Percentiles rank a stretch among this genome's conserved stretches.
Evolutionary conservation across 2,888 invertebrate species (phyloP).

Genomic region (Epistrophe eligans): DNA sequence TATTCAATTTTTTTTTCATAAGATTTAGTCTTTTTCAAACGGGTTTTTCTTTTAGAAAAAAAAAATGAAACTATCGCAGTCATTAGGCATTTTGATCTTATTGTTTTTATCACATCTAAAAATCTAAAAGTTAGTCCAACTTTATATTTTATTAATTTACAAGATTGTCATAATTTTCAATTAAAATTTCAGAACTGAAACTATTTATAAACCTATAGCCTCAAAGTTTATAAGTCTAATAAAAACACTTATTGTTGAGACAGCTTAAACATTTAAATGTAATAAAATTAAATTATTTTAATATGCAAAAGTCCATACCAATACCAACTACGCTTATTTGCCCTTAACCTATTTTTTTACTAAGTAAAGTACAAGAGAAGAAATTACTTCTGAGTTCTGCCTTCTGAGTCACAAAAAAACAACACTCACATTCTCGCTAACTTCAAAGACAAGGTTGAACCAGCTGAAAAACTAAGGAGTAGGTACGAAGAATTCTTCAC

Average conservation of each 20-base stretch:
- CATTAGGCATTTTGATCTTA: no score
- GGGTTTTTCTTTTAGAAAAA: no score
- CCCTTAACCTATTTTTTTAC: conserved; percentile 17
- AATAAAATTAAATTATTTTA: not conserved
- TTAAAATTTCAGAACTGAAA: no score
- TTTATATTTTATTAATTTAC: no score
- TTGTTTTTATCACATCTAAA: no score
- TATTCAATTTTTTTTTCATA: no score
- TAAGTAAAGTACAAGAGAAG: not conserved
- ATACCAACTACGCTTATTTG: not conserved
- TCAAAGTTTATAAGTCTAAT: not conserved
- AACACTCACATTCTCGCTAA: not conserved
- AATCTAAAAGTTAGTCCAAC: no score
- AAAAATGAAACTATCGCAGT: no score
- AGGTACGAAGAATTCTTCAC: conserved; percentile 3
- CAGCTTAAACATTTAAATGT: not conserved
- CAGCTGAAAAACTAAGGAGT: not conserved
- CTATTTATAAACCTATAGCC: no score
- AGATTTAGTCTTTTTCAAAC: no score
- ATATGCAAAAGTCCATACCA: not conserved
- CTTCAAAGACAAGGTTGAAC: not conserved
- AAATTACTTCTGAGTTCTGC: not conserved
- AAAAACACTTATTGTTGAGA: not conserved
- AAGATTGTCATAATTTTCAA: no score
- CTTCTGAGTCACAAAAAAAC: not conserved